Conservation (phyloP, 2,888 invertebrate genomes). For the Polymixis lichenea region DNA sequence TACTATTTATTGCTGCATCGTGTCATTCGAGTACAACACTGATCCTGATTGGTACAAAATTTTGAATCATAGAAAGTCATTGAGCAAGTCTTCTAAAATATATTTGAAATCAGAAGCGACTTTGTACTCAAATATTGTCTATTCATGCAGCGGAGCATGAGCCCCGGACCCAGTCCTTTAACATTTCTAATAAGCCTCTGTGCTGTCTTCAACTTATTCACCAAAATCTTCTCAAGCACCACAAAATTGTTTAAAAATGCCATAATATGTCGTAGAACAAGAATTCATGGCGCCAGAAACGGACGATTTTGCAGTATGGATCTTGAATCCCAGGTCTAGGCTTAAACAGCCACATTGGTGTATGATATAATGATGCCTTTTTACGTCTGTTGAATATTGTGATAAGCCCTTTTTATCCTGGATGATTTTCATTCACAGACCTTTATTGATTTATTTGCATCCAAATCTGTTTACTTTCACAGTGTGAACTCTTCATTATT, state of each 20-base stretch:
- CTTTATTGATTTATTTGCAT: neutral
- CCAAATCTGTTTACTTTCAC: neutral
- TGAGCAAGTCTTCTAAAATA: conserved; percentile 13
- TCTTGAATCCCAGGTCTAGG: neutral
- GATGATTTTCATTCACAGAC: neutral
- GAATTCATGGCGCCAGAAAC: neutral
- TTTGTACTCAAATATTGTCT: neutral
- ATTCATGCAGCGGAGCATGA: too few relatives aligned
- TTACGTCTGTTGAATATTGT: neutral
- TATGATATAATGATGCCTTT: neutral
- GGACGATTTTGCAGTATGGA: neutral
- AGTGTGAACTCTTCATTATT: neutral
- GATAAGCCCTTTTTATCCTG: neutral
- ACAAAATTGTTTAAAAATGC: neutral
- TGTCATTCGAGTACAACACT: conserved; percentile 18
- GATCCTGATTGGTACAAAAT: conserved; percentile 1
- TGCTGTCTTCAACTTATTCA: conserved; percentile 10
- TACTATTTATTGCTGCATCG: conserved; percentile 44
- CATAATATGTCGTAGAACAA: neutral
- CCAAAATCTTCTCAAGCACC: neutral
- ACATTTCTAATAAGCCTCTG: neutral
- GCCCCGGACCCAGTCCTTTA: neutral
- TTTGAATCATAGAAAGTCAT: conserved; percentile 2
- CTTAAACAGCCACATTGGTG: neutral
- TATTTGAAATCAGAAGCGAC: conserved; percentile 9